Conservation (phyloP, 2,888 invertebrate species). For the Strigamia maritima region DNA sequence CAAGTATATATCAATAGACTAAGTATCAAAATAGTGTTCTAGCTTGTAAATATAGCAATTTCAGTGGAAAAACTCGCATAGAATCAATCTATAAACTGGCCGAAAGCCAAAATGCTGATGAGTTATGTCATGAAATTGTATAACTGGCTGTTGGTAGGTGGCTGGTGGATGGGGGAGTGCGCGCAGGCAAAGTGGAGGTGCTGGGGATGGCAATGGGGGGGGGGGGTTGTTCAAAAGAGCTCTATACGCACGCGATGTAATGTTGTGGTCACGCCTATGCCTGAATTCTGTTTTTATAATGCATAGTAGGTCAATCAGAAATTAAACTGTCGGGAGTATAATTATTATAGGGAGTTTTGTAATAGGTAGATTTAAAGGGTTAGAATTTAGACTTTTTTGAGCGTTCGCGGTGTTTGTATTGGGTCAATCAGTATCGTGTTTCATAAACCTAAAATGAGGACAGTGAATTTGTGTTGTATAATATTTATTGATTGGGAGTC, state of each 20-base stretch:
- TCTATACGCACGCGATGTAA: background rate
- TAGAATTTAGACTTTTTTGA: background rate
- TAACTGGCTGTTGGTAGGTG: constrained; percentile 21
- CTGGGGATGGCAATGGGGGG: background rate
- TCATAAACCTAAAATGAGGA: too few relatives aligned
- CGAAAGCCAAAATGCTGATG: constrained; percentile 24
- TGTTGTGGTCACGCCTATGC: constrained; percentile 19
- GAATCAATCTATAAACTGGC: constrained; percentile 27
- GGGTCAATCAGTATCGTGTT: too few relatives aligned
- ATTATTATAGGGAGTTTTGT: background rate
- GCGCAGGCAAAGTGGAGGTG: background rate
- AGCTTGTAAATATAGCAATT: constrained; percentile 1
- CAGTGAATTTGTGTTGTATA: too few relatives aligned
- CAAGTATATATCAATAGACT: background rate
- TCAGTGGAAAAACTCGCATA: background rate
- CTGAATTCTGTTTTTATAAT: background rate
- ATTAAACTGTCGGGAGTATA: background rate
- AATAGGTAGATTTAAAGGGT: background rate
- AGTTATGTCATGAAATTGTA: constrained; percentile 24
- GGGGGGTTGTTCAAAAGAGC: too few relatives aligned
- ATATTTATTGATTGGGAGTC: too few relatives aligned
- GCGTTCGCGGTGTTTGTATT: too few relatives aligned
- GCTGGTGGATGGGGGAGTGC: background rate
- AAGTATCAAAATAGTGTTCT: background rate
- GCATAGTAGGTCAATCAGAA: background rate